These are phyloP conservation scores for human DNA, from an alignment of 2,113 vertebrate genomes.

Conservation along the genomic window GRCh38 chr6:21732001-21732500, in stretches of 20 bases:
- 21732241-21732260: background rate
- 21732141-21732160: background rate
- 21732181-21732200: fast-evolving
- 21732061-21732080: background rate
- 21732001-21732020: background rate
- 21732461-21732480: too few species aligned
- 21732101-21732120: background rate
- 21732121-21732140: background rate
- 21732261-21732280: background rate
- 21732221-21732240: background rate
- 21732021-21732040: slow-evolving; percentile 26
- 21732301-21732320: too few species aligned
- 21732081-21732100: background rate
- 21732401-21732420: too few species aligned
- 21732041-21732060: background rate
- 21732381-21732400: too few species aligned
- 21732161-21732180: background rate
- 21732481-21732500: too few species aligned
- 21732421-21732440: too few species aligned
- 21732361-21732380: too few species aligned
- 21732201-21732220: background rate
- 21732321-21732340: too few species aligned
- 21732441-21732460: too few species aligned
- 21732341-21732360: too few species aligned
- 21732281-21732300: background rate